Evolutionary conservation across 35 echinoderm and acorn worm species (phyloP).

Genomic region (Lytechinus pictus): DNA sequence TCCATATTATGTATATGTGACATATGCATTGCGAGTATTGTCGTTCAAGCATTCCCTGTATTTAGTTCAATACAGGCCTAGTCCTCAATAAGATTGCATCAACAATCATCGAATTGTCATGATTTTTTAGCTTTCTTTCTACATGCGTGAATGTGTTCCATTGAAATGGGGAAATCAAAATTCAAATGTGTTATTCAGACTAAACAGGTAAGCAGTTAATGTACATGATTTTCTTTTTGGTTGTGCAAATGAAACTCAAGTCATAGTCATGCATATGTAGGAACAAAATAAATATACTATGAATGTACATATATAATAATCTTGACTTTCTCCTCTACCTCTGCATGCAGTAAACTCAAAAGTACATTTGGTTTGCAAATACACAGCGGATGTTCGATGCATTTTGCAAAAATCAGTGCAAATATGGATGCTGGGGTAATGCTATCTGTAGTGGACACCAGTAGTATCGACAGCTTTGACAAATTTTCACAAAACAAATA

Average conservation of each 20-base stretch:
- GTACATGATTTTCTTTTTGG: too few relatives aligned
- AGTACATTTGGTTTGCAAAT: background rate
- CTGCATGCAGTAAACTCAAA: background rate
- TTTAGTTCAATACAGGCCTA: too few relatives aligned
- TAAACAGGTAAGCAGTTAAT: too few relatives aligned
- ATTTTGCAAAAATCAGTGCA: conserved; percentile 5
- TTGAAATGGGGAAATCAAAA: too few relatives aligned
- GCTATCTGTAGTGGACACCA: conserved; percentile 8
- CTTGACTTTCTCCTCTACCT: background rate
- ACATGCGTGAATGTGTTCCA: too few relatives aligned
- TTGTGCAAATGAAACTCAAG: background rate
- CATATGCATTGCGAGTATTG: too few relatives aligned
- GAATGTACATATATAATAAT: background rate
- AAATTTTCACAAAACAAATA: conserved; percentile 6
- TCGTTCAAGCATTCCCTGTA: too few relatives aligned
- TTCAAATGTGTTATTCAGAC: too few relatives aligned
- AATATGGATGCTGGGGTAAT: background rate
- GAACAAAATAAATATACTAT: background rate
- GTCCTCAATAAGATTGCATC: too few relatives aligned
- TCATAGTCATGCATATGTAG: background rate
- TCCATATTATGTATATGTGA: too few relatives aligned
- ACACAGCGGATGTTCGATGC: background rate
- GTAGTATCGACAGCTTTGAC: background rate
- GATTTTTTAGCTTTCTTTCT: too few relatives aligned
- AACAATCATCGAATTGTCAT: too few relatives aligned